A percentile compares a stretch with the other conserved stretches of the same genome.
Evolutionary conservation across 2,888 invertebrate genomes (phyloP).

Genomic region (Patella depressa): DNA sequence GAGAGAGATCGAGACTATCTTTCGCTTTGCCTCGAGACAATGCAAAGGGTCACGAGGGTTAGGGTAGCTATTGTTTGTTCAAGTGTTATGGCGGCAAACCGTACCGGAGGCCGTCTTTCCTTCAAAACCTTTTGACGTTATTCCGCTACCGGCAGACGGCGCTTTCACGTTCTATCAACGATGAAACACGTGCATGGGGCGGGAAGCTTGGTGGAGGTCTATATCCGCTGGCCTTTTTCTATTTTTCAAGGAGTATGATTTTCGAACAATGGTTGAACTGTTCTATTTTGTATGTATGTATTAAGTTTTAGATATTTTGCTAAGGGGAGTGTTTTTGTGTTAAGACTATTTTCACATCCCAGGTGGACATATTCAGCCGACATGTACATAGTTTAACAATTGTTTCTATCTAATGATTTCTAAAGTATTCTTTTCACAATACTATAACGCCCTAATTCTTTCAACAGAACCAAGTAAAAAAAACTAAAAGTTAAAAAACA

Average conservation of each 20-base stretch:
- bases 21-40: conserved; percentile 22
- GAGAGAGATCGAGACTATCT: background rate
- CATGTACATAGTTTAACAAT: no score
- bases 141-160: background rate
- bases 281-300: no score
- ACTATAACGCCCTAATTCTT: no score
- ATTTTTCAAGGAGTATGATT: background rate
- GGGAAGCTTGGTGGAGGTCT: conserved; percentile 8
- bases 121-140: background rate
- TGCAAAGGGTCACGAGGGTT: conserved; percentile 16
- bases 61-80: conserved; percentile 25
- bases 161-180: background rate
- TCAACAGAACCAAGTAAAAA: no score
- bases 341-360: no score
- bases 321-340: no score
- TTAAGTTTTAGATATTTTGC: no score
- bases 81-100: conserved; percentile 28
- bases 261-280: no score
- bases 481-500: no score
- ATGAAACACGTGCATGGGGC: conserved; percentile 5
- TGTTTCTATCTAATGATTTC: no score
- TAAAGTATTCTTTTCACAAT: no score
- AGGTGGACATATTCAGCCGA: no score
- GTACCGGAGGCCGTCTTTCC: conserved; percentile 19
- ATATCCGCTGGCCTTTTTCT: conserved; percentile 6